Conservation (phyloP, 2,797 vertebrate species). For the Melanotaenia boesemani region DNA sequence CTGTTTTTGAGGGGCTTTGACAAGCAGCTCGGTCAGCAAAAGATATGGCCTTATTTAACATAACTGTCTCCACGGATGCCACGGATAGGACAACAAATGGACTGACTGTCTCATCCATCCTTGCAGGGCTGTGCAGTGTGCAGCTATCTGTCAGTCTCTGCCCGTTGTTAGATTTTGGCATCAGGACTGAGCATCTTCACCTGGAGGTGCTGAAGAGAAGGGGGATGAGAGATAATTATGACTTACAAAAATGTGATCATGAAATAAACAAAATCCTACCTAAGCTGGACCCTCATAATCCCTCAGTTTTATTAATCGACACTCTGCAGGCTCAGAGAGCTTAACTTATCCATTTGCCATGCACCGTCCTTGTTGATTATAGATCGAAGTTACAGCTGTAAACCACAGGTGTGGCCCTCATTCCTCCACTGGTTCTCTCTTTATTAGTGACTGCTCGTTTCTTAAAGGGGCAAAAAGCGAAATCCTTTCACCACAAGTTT, state of each 20-base stretch:
- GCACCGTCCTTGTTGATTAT: conserved; percentile 38
- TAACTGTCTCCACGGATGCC: conserved; percentile 31
- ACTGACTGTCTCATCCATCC: conserved; percentile 36
- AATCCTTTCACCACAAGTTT: too few species aligned
- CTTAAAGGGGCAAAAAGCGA: too few species aligned
- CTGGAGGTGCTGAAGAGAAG: conserved; percentile 2
- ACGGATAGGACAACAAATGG: conserved; percentile 19
- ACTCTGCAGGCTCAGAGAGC: conserved; percentile 45
- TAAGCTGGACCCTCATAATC: background rate
- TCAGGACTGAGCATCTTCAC: conserved; percentile 13
- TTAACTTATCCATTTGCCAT: conserved; percentile 52
- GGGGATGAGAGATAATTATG: conserved; percentile 42
- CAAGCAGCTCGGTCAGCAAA: conserved; percentile 22
- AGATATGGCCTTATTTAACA: conserved; percentile 50
- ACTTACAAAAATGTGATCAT: conserved; percentile 62
- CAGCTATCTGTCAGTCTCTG: conserved; percentile 32
- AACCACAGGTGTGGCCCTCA: conserved; percentile 46
- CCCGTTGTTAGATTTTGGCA: conserved; percentile 47
- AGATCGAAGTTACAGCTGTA: conserved; percentile 45
- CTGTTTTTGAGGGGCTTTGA: conserved; percentile 5
- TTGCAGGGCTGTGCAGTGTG: conserved; percentile 5
- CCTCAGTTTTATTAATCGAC: conserved; percentile 42
- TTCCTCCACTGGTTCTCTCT: background rate
- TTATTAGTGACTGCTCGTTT: conserved; percentile 29
- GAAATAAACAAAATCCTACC: conserved; percentile 5